Evolutionary conservation across 2,797 vertebrate species (phyloP).

Genomic region (Chloroceryle amazona): DNA sequence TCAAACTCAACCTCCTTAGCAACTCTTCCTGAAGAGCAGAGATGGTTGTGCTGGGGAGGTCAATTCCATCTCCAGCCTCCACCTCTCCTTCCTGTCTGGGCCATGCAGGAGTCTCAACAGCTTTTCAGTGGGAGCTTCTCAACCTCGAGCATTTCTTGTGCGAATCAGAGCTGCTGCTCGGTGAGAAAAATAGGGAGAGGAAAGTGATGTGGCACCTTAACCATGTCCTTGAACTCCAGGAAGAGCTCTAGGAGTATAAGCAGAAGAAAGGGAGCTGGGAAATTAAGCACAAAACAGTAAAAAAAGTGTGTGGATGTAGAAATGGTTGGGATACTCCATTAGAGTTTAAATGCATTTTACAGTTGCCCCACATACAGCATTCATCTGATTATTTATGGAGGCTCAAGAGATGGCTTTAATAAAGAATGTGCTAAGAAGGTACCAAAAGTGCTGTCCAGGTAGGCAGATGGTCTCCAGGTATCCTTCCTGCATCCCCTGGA

Average conservation of each 20-base stretch:
- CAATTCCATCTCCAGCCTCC: not conserved
- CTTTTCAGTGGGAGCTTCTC: not conserved
- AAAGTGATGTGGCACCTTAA: not conserved
- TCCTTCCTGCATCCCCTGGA: not conserved
- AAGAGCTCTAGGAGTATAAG: not conserved
- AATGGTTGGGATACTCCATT: not conserved
- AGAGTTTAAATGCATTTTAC: not conserved
- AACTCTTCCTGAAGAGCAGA: not conserved
- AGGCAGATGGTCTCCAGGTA: not conserved
- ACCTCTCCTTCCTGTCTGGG: not conserved
- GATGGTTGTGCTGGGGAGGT: not conserved
- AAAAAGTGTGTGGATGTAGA: not conserved
- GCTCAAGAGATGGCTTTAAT: not conserved
- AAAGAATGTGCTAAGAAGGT: not conserved
- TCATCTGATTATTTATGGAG: not conserved
- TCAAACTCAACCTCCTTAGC: not conserved
- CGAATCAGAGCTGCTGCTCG: not conserved
- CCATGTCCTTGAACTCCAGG: not conserved
- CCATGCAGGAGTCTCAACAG: fast-evolving
- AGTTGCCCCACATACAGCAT: not conserved
- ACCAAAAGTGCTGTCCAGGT: not conserved
- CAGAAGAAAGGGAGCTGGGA: not conserved
- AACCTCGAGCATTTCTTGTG: not conserved
- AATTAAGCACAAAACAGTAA: not conserved
- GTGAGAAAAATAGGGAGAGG: not conserved